Evolutionary conservation across 2,113 vertebrate species (phyloP), one percentile per base, ranked within the genome.

Genomic region (Stictonetta naevosa): DNA sequence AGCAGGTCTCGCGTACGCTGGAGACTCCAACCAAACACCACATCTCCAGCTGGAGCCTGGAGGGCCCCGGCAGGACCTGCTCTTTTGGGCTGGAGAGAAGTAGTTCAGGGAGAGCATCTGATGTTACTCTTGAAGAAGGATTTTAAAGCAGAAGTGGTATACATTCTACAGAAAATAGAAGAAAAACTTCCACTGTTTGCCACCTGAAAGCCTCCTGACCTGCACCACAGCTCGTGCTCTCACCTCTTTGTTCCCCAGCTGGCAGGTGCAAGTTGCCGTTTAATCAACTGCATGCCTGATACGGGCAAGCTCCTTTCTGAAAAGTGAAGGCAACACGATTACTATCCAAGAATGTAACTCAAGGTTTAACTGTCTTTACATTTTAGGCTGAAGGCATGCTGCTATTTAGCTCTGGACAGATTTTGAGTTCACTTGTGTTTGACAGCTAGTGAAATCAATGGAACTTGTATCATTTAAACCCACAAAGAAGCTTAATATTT

Each of bases 401-500:
- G 59, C 75, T 73, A 5, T 9, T 62, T 72, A 31, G 1, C 44
- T 83, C 63, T 3, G 20, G 31, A 20, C 17, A 4, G 42, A 42
- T 64, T 56, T 48, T n/a, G 60, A 68, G 92, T 92, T 67, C 38
- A 38, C 69, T 95, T 20, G 0, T 56, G 64, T 26, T 48, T 48
- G 7, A 50, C 56, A 78, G 40, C 40, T 67, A 48, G 42, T 0
- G 10, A 71, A 92, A 92, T 88, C 66, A 86, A 76, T 31, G 69
- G 64, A 75, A 71, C 80, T 92, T 95, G 59, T 64, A 34, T 33
- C 16, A 31, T 40, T 86, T 77, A 81, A 93, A 48, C 48, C 48
- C 69, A 52, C 55, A 79, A 79, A 94, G 84, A 42, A 76, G 91
- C 89, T 93, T 92, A 95, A 84, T 60, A 40, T 91, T 87, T 89